These are phyloP conservation scores for Isoperla grammatica DNA, from an alignment of 2,888 invertebrate genomes.

Conservation along the genomic window DNA sequence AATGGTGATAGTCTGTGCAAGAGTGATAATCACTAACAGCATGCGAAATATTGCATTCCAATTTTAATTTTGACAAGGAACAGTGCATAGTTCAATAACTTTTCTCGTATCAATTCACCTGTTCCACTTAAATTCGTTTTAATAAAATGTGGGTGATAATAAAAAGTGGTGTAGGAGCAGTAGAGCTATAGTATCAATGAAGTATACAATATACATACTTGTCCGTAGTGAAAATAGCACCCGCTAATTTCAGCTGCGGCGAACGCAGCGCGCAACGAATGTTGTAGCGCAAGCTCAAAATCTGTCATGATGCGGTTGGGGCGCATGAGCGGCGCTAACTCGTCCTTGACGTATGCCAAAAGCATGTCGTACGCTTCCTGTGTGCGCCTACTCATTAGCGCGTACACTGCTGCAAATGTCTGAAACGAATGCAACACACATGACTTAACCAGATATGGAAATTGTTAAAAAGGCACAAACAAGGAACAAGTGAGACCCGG, in stretches of 20 bases:
- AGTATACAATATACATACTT: not conserved
- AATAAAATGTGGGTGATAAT: no score
- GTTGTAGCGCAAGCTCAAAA: not conserved
- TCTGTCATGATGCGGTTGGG: not conserved
- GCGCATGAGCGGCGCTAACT: not conserved
- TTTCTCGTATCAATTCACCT: no score
- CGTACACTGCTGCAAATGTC: not conserved
- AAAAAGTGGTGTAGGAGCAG: not conserved
- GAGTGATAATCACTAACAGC: no score
- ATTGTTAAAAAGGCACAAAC: no score
- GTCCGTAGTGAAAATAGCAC: not conserved
- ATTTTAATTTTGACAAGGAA: no score
- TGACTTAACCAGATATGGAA: no score
- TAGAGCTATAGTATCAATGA: not conserved
- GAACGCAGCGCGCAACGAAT: not conserved
- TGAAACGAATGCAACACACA: not conserved
- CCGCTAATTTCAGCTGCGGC: not conserved
- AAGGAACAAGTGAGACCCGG: no score
- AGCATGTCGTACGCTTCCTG: not conserved
- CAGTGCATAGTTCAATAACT: no score
- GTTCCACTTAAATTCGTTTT: no score
- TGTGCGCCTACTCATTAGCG: not conserved
- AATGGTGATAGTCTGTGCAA: no score
- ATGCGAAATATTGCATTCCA: no score
- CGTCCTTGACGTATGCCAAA: not conserved